Evolutionary conservation across 2,888 invertebrate species (phyloP).

Genomic region (Cordylochernes scorpioides): DNA sequence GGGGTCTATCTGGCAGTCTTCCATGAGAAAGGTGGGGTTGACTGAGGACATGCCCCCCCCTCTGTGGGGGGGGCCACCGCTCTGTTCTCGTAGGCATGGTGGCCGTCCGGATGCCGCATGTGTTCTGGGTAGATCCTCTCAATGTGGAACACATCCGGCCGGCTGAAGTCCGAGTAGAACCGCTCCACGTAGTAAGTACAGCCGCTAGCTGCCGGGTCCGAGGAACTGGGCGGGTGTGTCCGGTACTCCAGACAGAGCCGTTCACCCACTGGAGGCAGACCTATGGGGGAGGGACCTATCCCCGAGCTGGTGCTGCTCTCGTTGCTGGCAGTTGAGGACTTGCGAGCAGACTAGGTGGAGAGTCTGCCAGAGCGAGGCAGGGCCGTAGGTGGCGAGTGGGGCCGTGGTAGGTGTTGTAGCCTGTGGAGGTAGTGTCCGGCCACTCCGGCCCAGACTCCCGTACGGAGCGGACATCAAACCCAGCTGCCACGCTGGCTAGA

Average conservation of each 20-base stretch:
- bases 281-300: constrained; percentile 10
- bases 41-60: too few species aligned
- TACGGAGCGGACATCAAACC: constrained; percentile 69
- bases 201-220: constrained; percentile 8
- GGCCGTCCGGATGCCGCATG: constrained; percentile 18
- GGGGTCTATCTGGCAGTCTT: constrained; percentile 3
- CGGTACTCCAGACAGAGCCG: constrained; percentile 9
- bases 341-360: too few species aligned
- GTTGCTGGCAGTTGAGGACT: constrained; percentile 38
- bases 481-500: constrained; percentile 65
- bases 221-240: constrained; percentile 7
- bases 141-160: constrained; percentile 12
- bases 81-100: constrained; percentile 16
- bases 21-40: too few species aligned
- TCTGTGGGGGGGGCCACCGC: too few species aligned
- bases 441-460: too few species aligned
- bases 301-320: constrained; percentile 27
- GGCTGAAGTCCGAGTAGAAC: constrained; percentile 8
- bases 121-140: constrained; percentile 15
- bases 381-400: constrained; percentile 36
- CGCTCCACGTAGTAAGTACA: constrained; percentile 11
- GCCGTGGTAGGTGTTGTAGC: constrained; percentile 77
- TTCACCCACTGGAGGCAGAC: constrained; percentile 5
- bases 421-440: too few species aligned
- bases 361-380: constrained; percentile 8